phyloP scores from a whole-genome alignment of 2,888 invertebrate genomes.

The Philhelius pedissequus region DNA sequence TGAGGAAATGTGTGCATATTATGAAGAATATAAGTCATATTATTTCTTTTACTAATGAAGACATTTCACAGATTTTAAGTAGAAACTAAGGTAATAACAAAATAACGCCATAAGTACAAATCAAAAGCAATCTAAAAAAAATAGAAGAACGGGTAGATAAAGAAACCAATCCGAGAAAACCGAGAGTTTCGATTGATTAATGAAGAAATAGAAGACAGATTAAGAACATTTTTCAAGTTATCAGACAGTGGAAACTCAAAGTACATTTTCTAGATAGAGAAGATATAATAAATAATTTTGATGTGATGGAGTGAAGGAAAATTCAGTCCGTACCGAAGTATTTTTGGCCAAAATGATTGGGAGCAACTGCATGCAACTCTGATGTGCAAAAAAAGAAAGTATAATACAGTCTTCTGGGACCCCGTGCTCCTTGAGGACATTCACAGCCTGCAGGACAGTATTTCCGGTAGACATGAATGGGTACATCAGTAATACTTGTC shows the following conservation, averaged over 20 bases:
- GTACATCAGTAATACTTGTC: slow-evolving; percentile 97
- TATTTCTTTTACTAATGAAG: background rate
- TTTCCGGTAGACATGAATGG: slow-evolving; percentile 99
- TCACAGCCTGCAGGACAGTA: slow-evolving; percentile 95
- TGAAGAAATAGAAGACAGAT: background rate
- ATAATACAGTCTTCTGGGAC: slow-evolving; percentile 97
- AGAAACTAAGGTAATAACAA: background rate
- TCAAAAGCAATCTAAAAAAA: slow-evolving; percentile 62
- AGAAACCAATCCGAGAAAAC: slow-evolving; percentile 36
- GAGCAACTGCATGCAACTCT: slow-evolving; percentile 95
- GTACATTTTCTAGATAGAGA: slow-evolving; percentile 27
- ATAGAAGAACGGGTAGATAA: slow-evolving; percentile 28
- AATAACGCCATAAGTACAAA: slow-evolving; percentile 51
- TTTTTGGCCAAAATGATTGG: slow-evolving; percentile 98
- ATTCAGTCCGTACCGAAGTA: slow-evolving; percentile 97
- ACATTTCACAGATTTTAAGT: background rate
- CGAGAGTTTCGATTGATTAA: slow-evolving; percentile 1
- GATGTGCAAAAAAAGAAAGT: slow-evolving; percentile 98
- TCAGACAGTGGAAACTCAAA: slow-evolving; percentile 4
- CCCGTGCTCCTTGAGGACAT: slow-evolving; percentile 95
- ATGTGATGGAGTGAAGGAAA: slow-evolving; percentile 36
- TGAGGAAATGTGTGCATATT: too few relatives aligned
- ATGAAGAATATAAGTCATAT: too few relatives aligned
- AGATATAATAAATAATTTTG: slow-evolving; percentile 4
- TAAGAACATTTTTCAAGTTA: background rate